Conservation (phyloP, 2,888 invertebrate genomes). For the Lasioglossum calceatum region DNA sequence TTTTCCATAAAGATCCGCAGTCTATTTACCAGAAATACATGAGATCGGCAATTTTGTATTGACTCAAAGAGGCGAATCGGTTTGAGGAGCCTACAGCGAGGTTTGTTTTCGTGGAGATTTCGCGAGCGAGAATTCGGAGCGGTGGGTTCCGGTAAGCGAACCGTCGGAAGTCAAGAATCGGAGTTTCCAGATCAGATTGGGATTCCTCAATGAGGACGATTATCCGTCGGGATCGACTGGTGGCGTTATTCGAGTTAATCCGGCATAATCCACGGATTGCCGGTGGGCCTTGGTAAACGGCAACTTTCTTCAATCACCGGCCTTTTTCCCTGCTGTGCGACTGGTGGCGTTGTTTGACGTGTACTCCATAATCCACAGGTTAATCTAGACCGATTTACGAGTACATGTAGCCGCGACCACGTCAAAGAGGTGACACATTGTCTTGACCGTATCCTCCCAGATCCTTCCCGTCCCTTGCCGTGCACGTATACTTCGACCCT, state of each 20-base stretch:
- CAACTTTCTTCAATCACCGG: constrained; percentile 38
- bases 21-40: background rate
- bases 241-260: constrained; percentile 72
- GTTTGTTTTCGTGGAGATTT: background rate
- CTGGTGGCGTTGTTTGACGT: constrained; percentile 75
- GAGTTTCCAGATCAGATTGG: constrained; percentile 35
- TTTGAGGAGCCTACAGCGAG: background rate
- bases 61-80: background rate
- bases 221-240: constrained; percentile 70
- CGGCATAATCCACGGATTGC: constrained; percentile 64
- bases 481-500: constrained; percentile 36
- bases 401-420: constrained; percentile 28
- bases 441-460: constrained; percentile 19
- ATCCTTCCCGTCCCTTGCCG: constrained; percentile 36
- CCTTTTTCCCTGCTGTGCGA: constrained; percentile 50
- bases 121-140: background rate
- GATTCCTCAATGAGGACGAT: constrained; percentile 27
- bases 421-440: constrained; percentile 3
- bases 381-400: constrained; percentile 63
- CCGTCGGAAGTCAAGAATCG: constrained; percentile 29
- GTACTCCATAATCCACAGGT: constrained; percentile 63
- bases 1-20: no score
- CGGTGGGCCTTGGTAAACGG: constrained; percentile 47
- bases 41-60: background rate
- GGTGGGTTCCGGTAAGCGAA: background rate